Conservation (phyloP, 2,113 vertebrate species). For the Puma concolor region DNA sequence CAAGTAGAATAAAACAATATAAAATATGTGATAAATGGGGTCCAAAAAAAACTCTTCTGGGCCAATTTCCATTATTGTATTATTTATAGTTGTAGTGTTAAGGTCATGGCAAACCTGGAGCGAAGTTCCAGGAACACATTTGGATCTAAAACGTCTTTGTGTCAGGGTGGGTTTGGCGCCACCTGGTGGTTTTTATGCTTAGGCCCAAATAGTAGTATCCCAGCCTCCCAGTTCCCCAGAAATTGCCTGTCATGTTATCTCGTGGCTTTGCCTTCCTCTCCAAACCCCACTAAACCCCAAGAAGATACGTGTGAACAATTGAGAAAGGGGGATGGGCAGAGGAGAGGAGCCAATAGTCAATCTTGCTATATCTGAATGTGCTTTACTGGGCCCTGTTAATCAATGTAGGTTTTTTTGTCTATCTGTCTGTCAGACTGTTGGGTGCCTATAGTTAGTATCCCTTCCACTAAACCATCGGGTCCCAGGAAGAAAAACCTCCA, state of each 20-base stretch:
- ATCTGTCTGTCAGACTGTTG: background rate
- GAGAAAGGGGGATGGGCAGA: background rate
- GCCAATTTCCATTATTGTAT: background rate
- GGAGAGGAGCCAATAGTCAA: background rate
- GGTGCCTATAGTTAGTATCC: background rate
- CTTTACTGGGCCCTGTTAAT: background rate
- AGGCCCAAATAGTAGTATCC: background rate
- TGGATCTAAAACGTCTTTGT: background rate
- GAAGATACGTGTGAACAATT: background rate
- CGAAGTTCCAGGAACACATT: background rate
- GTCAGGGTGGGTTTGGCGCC: background rate
- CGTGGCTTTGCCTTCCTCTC: background rate
- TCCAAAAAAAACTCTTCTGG: background rate
- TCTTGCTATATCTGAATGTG: background rate
- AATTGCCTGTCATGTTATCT: background rate
- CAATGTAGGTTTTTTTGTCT: fast-evolving
- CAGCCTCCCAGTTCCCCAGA: background rate
- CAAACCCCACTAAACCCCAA: background rate
- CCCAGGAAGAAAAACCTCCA: background rate
- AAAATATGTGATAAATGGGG: background rate
- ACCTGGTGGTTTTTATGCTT: background rate
- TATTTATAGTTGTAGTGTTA: background rate
- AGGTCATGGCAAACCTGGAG: background rate
- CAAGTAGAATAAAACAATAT: background rate
- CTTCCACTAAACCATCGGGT: background rate